Base-by-base conservation (phyloP, 2,113 vertebrate species). In the Apteryx owenii region DNA sequence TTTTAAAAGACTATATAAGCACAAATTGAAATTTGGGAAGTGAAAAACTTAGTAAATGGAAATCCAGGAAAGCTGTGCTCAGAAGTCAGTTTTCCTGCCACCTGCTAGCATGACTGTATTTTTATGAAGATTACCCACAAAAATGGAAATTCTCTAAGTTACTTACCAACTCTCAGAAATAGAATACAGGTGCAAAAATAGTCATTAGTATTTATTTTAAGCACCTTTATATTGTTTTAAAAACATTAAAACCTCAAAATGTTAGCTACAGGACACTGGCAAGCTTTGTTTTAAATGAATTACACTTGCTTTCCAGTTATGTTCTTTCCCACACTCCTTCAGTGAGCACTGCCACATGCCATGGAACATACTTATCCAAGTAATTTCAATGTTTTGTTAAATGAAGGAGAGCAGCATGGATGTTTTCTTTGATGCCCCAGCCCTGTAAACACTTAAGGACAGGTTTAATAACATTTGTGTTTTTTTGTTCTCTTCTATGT, bases 81-180 rank as follows among this genome's bases (percentile, higher is more conserved):
- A 96, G 87, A 65, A 89, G 64, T 91, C 58, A 21, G 21, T 48
- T 92, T 88, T 91, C 77, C 79, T 86, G 69, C 80, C 96, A 91
- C 94, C 89, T 96, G 94, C 87, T 91, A 78, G 94, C 68, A 96
- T 92, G 89, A 72, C 93, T 83, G 77, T 28, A 84, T 96, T 98
- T 94, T 88, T 79, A 95, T 64, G 69, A 97, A 89, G 58, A 87
- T 76, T 91, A 95, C 42, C 93, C 95, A 96, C 89, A 95, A n/a
- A 58, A 97, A 97, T 73, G 81, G 93, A 97, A 97, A 95, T 90
- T 93, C 90, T 95, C 90, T 95, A 56, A 97, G 89, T 96, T 97
- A 95, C 65, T 96, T 80, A 96, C 80, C 95, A 97, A 95, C 94
- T 97, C 95, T 88, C 93, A 97, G 95, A 98, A 98, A 88, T 61